phyloP scores from a whole-genome alignment of 2,888 invertebrate genomes.

The Dinocampus coccinellae region DNA sequence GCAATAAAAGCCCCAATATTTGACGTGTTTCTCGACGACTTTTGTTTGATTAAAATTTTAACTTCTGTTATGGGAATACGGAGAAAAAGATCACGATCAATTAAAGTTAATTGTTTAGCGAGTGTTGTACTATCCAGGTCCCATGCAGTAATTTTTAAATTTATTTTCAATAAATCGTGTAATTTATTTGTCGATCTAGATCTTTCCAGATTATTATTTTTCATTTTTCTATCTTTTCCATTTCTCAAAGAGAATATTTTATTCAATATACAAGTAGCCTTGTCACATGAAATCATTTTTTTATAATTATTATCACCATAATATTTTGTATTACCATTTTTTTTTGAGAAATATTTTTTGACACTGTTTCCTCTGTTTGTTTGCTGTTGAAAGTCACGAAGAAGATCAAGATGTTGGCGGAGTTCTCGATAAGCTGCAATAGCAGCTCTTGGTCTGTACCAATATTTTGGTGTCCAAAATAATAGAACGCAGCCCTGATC shows the following conservation, averaged over 20 bases:
- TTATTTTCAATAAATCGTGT: conserved; percentile 66
- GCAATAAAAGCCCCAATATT: conserved; percentile 71
- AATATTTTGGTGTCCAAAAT: conserved; percentile 74
- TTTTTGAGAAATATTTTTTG: conserved; percentile 14
- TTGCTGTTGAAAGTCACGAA: conserved; percentile 45
- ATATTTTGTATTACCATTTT: not conserved
- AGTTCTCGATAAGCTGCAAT: conserved; percentile 68
- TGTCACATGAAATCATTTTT: conserved; percentile 39
- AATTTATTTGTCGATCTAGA: conserved; percentile 52
- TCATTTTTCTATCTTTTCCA: conserved; percentile 38
- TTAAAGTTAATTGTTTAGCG: conserved; percentile 71
- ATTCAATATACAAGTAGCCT: conserved; percentile 46
- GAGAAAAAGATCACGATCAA: conserved; percentile 72
- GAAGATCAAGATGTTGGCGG: conserved; percentile 60
- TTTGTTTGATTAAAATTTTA: conserved; percentile 67
- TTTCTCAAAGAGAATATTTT: conserved; percentile 52
- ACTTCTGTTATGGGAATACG: conserved; percentile 70
- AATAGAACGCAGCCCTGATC: conserved; percentile 65
- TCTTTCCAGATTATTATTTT: conserved; percentile 12
- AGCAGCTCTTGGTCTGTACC: conserved; percentile 71
- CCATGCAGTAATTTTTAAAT: conserved; percentile 70
- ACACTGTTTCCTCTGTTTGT: conserved; percentile 33
- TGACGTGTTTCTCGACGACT: conserved; percentile 70
- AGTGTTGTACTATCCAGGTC: conserved; percentile 72
- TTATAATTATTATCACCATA: not conserved